Evolutionary conservation across 2,797 vertebrate genomes (phyloP).

Genomic region (Orestias chungarensis): DNA sequence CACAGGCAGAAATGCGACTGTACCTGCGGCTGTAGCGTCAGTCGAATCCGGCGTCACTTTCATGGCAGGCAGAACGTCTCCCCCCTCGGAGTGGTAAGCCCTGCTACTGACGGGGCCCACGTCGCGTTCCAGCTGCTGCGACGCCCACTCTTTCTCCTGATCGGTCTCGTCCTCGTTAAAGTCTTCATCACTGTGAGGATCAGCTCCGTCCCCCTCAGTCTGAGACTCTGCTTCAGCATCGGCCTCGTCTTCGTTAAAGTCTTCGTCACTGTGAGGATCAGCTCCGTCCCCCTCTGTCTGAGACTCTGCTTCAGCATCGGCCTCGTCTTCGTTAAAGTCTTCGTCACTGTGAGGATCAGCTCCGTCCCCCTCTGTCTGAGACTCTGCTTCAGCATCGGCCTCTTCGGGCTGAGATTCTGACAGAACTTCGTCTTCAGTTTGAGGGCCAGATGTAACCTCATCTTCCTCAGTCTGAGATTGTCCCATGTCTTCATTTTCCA

Average conservation of each 20-base stretch:
- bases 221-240: conserved; percentile 12
- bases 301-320: conserved; percentile 9
- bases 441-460: not conserved
- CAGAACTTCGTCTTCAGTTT: not conserved
- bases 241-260: not conserved
- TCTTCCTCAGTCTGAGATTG: conserved; percentile 9
- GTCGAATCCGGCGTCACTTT: conserved; percentile 26
- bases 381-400: conserved; percentile 1
- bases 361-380: conserved; percentile 9
- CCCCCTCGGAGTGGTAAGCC: conserved; percentile 56
- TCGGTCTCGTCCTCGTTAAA: not conserved
- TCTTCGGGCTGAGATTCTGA: conserved; percentile 9
- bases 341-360: conserved; percentile 34
- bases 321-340: conserved; percentile 4
- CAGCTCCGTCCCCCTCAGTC: conserved; percentile 1
- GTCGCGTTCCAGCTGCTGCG: conserved; percentile 13
- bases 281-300: conserved; percentile 5
- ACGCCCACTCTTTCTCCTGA: conserved; percentile 12
- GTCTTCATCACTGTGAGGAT: conserved; percentile 41
- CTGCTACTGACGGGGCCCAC: conserved; percentile 50
- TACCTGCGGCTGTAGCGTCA: conserved; percentile 53
- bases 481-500: conserved; percentile 13
- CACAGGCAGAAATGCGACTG: not conserved
- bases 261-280: conserved; percentile 37
- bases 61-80: conserved; percentile 18